These are phyloP conservation scores for Metaphire vulgaris DNA, from an alignment of 1,140 invertebrate genomes.

Conservation along the genomic window DNA sequence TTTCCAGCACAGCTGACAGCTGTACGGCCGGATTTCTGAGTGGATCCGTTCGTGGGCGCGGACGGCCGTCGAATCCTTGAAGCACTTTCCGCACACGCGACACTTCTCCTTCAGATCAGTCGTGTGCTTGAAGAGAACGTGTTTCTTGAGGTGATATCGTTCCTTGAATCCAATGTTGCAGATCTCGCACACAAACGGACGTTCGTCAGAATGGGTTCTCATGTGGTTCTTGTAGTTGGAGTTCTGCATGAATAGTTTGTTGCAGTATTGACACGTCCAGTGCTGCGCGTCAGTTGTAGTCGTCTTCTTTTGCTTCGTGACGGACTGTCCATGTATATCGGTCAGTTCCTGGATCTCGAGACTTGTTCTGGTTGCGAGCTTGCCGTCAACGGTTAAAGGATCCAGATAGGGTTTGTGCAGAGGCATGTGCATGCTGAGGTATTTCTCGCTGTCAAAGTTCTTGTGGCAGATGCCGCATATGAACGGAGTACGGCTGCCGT, in stretches of 20 bases:
- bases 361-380: background rate
- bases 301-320: background rate
- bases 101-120: constrained; percentile 24
- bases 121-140: constrained; percentile 29
- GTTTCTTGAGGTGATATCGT: constrained; percentile 31
- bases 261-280: constrained; percentile 31
- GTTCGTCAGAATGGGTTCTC: constrained; percentile 87
- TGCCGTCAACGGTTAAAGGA: too few relatives aligned
- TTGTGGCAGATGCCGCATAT: constrained; percentile 20
- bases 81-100: constrained; percentile 28
- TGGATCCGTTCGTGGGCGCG: constrained; percentile 31
- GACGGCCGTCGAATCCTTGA: constrained; percentile 32
- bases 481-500: background rate
- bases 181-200: constrained; percentile 91
- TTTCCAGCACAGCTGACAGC: constrained; percentile 26
- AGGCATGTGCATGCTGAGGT: constrained; percentile 30
- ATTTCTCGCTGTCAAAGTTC: constrained; percentile 29
- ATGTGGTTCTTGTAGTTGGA: constrained; percentile 88
- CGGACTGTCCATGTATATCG: background rate
- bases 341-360: too few relatives aligned
- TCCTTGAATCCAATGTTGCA: constrained; percentile 62
- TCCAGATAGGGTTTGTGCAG: constrained; percentile 19
- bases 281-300: background rate
- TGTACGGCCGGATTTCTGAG: constrained; percentile 27
- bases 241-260: constrained; percentile 70